Evolutionary conservation across 2,888 invertebrate species (phyloP), one percentile per base, ranked within the genome.

Genomic region (Mythimna lalbum): DNA sequence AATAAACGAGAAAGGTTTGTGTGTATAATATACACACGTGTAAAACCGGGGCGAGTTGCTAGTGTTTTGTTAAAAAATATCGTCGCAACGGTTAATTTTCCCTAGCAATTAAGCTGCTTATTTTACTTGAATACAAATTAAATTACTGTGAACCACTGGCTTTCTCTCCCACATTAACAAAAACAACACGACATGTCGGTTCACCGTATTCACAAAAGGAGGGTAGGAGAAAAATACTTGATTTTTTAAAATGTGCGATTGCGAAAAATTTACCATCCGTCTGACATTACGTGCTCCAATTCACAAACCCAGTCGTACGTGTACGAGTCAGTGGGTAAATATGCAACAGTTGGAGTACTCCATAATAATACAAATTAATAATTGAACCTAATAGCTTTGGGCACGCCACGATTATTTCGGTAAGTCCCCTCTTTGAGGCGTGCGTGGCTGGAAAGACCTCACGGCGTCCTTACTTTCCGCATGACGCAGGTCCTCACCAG

Each of bases 371-470:
- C 55, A 14, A 27, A 52, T 69, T 47, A 17, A 53, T 50, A 1
- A 47, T 76, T 43, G 12, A 47, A 27, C 27, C 27, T 27, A 27
- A 73, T 49, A 53, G n/a, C n/a, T n/a, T n/a, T n/a, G n/a, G n/a
- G n/a, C n/a, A n/a, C n/a, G n/a, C n/a, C n/a, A n/a, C n/a, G n/a
- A n/a, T n/a, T n/a, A n/a, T n/a, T n/a, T n/a, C n/a, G n/a, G n/a
- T n/a, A n/a, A n/a, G n/a, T n/a, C n/a, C n/a, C n/a, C n/a, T n/a
- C n/a, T n/a, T n/a, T n/a, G n/a, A n/a, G n/a, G n/a, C n/a, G n/a
- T n/a, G n/a, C n/a, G n/a, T n/a, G n/a, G n/a, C n/a, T n/a, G n/a
- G n/a, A n/a, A n/a, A n/a, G n/a, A n/a, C n/a, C n/a, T n/a, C n/a
- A n/a, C n/a, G n/a, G n/a, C n/a, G n/a, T n/a, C n/a, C n/a, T n/a